Evolutionary conservation across 2,113 vertebrate species (phyloP).

Genomic region (Pollimyrus isidori): DNA sequence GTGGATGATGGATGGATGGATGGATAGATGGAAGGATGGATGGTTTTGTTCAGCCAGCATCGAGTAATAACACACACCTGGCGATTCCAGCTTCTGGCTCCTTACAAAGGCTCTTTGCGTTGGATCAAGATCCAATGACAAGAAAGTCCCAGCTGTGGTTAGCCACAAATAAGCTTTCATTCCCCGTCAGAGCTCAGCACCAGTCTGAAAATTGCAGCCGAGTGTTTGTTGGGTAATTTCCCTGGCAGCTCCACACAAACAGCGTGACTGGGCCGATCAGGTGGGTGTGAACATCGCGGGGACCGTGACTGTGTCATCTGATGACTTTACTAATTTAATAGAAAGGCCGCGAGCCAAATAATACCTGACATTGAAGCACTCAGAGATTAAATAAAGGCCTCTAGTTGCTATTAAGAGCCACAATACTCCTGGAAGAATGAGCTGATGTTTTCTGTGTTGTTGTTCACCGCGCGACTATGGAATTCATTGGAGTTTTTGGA

Average conservation of each 20-base stretch:
- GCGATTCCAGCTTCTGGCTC: background rate
- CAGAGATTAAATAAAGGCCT: constrained; percentile 5
- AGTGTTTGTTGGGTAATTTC: background rate
- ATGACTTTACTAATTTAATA: constrained; percentile 7
- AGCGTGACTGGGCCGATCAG: background rate
- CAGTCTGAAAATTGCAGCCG: constrained; percentile 9
- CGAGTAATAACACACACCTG: background rate
- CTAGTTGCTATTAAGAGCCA: background rate
- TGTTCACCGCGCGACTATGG: background rate
- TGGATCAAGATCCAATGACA: background rate
- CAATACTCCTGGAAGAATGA: background rate
- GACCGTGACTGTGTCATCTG: background rate
- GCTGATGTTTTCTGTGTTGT: background rate
- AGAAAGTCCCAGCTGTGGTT: background rate
- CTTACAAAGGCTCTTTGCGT: background rate
- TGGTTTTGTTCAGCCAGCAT: background rate
- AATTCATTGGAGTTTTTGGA: background rate
- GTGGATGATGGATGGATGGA: background rate
- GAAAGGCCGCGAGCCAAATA: background rate
- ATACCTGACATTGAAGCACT: background rate
- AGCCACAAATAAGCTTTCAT: background rate
- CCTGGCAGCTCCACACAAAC: background rate
- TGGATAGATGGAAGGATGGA: background rate
- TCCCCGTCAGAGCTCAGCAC: background rate
- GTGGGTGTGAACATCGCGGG: background rate